phyloP scores from a whole-genome alignment of 2,888 invertebrate species.

The Tetranychus piercei region DNA sequence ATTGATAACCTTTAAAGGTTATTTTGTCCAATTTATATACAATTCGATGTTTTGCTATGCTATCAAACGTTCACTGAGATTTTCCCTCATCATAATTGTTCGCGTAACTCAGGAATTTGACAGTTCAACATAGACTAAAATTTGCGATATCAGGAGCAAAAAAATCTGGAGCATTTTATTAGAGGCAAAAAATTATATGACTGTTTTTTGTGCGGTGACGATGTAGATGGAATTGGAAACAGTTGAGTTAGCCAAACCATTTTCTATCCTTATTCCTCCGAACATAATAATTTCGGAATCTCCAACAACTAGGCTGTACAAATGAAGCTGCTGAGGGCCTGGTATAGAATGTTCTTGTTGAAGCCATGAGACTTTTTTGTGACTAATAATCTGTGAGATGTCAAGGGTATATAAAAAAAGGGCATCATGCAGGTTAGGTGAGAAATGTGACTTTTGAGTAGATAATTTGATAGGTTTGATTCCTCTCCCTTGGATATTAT shows the following conservation, averaged over 20 bases:
- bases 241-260: background rate
- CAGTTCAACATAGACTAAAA: too few relatives aligned
- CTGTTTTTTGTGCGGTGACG: background rate
- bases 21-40: too few relatives aligned
- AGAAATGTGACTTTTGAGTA: background rate
- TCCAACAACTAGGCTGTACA: slow-evolving; percentile 71
- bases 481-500: background rate
- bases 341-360: slow-evolving; percentile 21
- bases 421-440: slow-evolving; percentile 34
- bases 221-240: slow-evolving; percentile 3
- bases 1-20: too few relatives aligned
- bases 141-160: background rate
- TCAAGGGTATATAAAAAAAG: slow-evolving; percentile 70
- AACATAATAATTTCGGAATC: slow-evolving; percentile 83
- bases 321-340: slow-evolving; percentile 63
- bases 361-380: slow-evolving; percentile 39
- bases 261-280: slow-evolving; percentile 66
- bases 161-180: background rate
- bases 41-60: too few relatives aligned
- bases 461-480: background rate
- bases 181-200: background rate
- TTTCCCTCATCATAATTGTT: too few relatives aligned
- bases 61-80: too few relatives aligned
- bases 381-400: slow-evolving; percentile 49
- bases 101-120: too few relatives aligned